Conservation (phyloP, 2,113 vertebrate species). For the Globicephala melas region DNA sequence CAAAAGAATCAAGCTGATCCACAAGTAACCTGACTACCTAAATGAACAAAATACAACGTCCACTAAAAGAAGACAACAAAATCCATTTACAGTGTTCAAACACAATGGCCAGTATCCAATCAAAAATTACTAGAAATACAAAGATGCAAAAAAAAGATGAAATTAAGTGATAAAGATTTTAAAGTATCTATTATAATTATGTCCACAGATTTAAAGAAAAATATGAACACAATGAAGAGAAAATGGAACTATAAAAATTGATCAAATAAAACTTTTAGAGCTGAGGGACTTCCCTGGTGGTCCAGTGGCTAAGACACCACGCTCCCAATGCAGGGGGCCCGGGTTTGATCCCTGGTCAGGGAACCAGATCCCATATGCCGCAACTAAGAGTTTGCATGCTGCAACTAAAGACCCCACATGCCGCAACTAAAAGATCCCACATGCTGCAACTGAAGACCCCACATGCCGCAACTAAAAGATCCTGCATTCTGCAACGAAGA, state of each 20-base stretch:
- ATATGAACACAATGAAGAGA: not conserved
- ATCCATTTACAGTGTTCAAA: not conserved
- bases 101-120: not conserved
- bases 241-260: not conserved
- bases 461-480: too few species aligned
- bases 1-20: not conserved
- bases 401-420: too few species aligned
- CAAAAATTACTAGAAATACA: not conserved
- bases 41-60: not conserved
- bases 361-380: too few species aligned
- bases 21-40: not conserved
- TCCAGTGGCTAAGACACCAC: too few species aligned
- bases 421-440: too few species aligned
- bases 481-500: too few species aligned
- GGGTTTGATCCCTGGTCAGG: too few species aligned
- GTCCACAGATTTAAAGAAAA: not conserved
- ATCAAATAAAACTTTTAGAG: not conserved
- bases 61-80: slow-evolving; percentile 19
- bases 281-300: not conserved
- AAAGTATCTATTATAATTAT: not conserved
- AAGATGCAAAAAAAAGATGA: not conserved
- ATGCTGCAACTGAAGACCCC: too few species aligned
- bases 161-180: not conserved
- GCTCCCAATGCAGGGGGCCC: too few species aligned
- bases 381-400: too few species aligned